Evolutionary conservation across 2,888 invertebrate species (phyloP), one percentile per base, ranked within the genome.

Genomic region (Hetaerina titia): DNA sequence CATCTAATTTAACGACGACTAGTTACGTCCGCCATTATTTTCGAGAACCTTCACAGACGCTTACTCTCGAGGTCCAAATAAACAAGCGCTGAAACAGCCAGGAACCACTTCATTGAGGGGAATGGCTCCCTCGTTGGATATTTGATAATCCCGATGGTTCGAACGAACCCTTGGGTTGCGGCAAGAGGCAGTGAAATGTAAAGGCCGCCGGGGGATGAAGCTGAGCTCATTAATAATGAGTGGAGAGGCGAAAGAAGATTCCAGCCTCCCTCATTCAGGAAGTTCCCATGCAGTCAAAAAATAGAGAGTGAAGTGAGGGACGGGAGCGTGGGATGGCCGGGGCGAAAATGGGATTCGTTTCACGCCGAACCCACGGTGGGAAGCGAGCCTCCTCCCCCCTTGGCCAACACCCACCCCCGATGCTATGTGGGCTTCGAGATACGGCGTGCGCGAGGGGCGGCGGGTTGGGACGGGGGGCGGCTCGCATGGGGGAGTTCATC

Each of bases 321-420:
- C 25, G 25, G 25, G 11, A 11, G 15, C 31, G 22, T 4, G 11
- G 5, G 81, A 81, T 13, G 81, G 81, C 25, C 81, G 31, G 81
- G 31, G 15, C 81, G 81, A 81, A 81, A 81, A 81, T 81, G 81
- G 81, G 81, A 81, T 81, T 81, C 81, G 81, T 81, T 81, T 81
- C 81, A 81, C 81, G 25, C 81, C 81, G 81, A 2, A 31, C 5
- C 11, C 13, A 25, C 11, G 81, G 31, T 2, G 45, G 31, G 25
- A 31, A 81, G 25, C 81, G 31, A 81, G 45, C 45, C 45, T 25
- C 25, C 7, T 0, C 2, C 69, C 7, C 31, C 19, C 69, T 0
- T 11, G 81, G 31, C 81, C 11, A 31, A 31, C 45, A 45, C 45
- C 45, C 45, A 4, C 45, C 45, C 4, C 45, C 31, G 81, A 81